These are phyloP conservation scores for Lytechinus pictus DNA, from an alignment of 35 echinoderm and acorn worm genomes.

Conservation along the genomic window DNA sequence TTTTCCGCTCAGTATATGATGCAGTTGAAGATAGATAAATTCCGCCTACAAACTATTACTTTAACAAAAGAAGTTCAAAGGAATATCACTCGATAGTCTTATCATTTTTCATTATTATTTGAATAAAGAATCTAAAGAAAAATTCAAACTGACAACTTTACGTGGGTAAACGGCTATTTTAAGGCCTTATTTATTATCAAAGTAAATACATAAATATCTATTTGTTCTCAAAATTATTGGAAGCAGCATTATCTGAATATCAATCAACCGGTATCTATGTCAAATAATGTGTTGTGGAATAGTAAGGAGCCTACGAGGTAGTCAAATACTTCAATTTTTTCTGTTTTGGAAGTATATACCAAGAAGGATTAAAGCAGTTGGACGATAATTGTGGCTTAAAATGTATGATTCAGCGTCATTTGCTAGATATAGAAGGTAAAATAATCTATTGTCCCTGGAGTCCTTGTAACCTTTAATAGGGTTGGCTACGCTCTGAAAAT, in stretches of 20 bases:
- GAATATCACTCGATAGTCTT: too few relatives aligned
- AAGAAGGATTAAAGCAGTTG: not conserved
- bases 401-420: not conserved
- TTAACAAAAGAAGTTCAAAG: too few relatives aligned
- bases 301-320: not conserved
- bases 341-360: not conserved
- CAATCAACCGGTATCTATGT: too few relatives aligned
- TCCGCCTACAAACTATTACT: too few relatives aligned
- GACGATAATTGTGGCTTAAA: not conserved
- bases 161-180: too few relatives aligned
- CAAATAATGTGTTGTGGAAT: not conserved
- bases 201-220: not conserved
- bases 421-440: not conserved
- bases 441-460: not conserved
- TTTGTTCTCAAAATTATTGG: not conserved
- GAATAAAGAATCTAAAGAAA: too few relatives aligned
- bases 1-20: too few relatives aligned
- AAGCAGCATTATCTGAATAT: not conserved
- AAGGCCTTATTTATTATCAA: not conserved
- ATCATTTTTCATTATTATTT: too few relatives aligned
- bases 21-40: too few relatives aligned
- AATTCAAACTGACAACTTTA: too few relatives aligned
- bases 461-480: not conserved
- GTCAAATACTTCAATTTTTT: not conserved
- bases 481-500: not conserved